Evolutionary conservation across 2,797 vertebrate genomes (phyloP).

Genomic region (Microctenopoma stevenorrisi): DNA sequence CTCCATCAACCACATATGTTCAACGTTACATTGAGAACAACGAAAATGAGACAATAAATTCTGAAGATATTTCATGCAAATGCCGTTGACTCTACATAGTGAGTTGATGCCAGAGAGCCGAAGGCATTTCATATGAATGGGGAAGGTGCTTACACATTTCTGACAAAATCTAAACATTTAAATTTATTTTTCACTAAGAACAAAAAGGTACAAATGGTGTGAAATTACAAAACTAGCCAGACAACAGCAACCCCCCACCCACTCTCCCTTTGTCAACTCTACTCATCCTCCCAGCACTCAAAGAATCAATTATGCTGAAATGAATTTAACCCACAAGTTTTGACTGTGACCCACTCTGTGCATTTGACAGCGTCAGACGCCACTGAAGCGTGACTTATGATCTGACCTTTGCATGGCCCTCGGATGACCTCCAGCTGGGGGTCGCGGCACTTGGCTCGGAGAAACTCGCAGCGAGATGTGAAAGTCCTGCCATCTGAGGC

Average conservation of each 20-base stretch:
- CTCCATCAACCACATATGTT: slow-evolving; percentile 35
- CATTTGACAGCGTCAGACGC: slow-evolving; percentile 57
- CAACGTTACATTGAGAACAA: slow-evolving; percentile 41
- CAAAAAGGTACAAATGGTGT: slow-evolving; percentile 29
- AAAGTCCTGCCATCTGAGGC: slow-evolving; percentile 97
- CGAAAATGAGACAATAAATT: slow-evolving; percentile 56
- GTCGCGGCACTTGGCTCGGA: slow-evolving; percentile 96
- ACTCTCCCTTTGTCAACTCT: slow-evolving; percentile 56
- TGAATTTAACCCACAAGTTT: slow-evolving; percentile 77
- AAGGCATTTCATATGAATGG: slow-evolving; percentile 18
- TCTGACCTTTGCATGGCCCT: slow-evolving; percentile 96
- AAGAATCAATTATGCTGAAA: slow-evolving; percentile 80
- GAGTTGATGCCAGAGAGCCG: slow-evolving; percentile 14
- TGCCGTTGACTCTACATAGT: neutral
- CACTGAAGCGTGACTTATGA: slow-evolving; percentile 76
- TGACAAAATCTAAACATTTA: no score
- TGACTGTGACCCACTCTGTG: slow-evolving; percentile 58
- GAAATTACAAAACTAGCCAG: slow-evolving; percentile 32
- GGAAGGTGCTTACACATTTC: neutral
- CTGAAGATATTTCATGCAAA: slow-evolving; percentile 44
- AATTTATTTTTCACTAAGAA: no score
- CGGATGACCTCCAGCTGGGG: slow-evolving; percentile 93
- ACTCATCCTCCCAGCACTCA: slow-evolving; percentile 65
- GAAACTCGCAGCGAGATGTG: slow-evolving; percentile 95
- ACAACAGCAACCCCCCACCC: slow-evolving; percentile 20